Base-by-base conservation (phyloP, 2,113 vertebrate genomes). In the Hippocampus barbouri region DNA sequence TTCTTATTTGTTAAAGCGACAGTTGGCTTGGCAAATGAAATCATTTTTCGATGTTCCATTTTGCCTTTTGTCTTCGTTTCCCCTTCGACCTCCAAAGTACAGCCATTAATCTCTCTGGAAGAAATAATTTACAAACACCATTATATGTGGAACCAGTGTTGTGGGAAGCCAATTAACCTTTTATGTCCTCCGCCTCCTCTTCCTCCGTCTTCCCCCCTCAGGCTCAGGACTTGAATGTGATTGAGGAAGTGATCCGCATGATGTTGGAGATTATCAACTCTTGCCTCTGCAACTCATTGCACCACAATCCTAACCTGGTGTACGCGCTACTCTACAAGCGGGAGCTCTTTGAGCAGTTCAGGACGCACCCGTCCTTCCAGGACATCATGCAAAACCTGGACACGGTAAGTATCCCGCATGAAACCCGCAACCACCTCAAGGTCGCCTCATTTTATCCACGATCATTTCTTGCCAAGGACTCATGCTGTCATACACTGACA, bases 251-350 rank as follows among this genome's bases (percentile, higher is more conserved):
- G 87, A 99, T 99, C 89, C 92, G 97, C 45, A 99, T 99, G 97
- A 96, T 99, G 95, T 71, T 99, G 79, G 97, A 99, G 90, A 98
- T 99, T 82, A 98, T 98, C 91, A 98, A 98, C 91, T 98, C 97
- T 62, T 99, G 97, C 88, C 87, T 98, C 83, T 93, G 93, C 66
- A 97, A 94, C 75, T 99, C 97, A 0, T 93, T 99, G 2, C 96
- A 98, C 70, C 96, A 98, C 92, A 99, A 99, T 85, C 97, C 96
- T 0, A 99, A 99, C 91, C 76, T 99, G 90, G 95, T 99, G 14
- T 99, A 99, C 0, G 95, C 96, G 0, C 89, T 99, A 84, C 95
- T 99, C 7, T 98, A 99, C 89, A 98, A 98, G 88, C 89, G 97
- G 18, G 97, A 99, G 76, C 96, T 99, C 30, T 99, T 99, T 1